Conservation (phyloP, 1,140 invertebrate species). For the Drosophila repletoides region DNA sequence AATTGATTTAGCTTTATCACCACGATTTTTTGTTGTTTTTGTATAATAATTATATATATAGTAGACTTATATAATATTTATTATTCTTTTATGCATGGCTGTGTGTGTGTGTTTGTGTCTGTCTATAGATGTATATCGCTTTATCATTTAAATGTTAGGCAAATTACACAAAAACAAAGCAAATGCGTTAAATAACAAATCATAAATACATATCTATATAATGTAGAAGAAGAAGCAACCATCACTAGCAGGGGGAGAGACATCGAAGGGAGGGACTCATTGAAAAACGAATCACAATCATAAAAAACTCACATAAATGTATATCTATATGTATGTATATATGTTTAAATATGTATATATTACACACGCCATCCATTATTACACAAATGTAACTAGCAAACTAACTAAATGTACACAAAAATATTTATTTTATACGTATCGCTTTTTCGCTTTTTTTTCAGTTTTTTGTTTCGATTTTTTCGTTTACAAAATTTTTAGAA, state of each 20-base stretch:
- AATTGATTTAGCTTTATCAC: conserved; percentile 56
- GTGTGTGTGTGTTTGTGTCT: conserved; percentile 18
- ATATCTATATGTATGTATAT: conserved; percentile 19
- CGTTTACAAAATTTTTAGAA: conserved; percentile 66
- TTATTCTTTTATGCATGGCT: conserved; percentile 30
- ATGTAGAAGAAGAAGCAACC: conserved; percentile 36
- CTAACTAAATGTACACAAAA: conserved; percentile 55
- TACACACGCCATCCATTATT: conserved; percentile 33
- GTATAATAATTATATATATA: conserved; percentile 50
- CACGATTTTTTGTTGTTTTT: conserved; percentile 52
- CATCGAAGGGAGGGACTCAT: conserved; percentile 12
- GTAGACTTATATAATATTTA: conserved; percentile 53
- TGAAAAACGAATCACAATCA: conserved; percentile 59
- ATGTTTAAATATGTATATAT: conserved; percentile 36
- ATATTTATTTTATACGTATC: conserved; percentile 30
- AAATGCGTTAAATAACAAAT: conserved; percentile 49
- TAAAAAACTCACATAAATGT: conserved; percentile 48
- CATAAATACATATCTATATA: conserved; percentile 18
- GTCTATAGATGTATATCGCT: no score
- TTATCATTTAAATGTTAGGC: conserved; percentile 29
- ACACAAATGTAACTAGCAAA: conserved; percentile 60
- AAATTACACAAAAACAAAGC: conserved; percentile 34
- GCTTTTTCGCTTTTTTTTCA: conserved; percentile 10
- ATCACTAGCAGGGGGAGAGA: conserved; percentile 16
- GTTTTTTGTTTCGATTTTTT: conserved; percentile 25